Evolutionary conservation across 2,113 vertebrate genomes (phyloP).

Genomic region (Okapia johnstoni): DNA sequence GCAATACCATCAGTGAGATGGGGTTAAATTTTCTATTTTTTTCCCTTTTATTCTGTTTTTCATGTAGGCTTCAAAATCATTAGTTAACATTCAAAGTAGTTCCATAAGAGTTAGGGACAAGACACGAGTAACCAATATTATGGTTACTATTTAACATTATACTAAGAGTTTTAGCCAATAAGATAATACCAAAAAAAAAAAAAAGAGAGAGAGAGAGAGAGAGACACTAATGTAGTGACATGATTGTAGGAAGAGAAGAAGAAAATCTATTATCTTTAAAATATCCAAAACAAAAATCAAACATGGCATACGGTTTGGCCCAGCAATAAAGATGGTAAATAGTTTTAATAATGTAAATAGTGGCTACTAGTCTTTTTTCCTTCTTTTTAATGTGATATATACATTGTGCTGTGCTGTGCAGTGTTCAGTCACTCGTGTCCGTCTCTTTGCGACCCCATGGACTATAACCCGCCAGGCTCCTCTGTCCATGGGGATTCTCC

Average conservation of each 20-base stretch:
- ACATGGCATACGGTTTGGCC: background rate
- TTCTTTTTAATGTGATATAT: background rate
- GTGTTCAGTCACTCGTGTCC: background rate
- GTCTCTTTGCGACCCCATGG: background rate
- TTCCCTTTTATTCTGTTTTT: background rate
- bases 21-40: background rate
- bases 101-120: background rate
- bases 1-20: background rate
- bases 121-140: background rate
- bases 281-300: background rate
- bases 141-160: background rate
- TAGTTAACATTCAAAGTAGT: background rate
- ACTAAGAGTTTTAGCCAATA: background rate
- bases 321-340: background rate
- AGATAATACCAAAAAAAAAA: background rate
- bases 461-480: background rate
- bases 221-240: background rate
- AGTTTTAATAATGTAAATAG: background rate
- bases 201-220: accelerated
- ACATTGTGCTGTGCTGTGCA: background rate
- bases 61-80: background rate
- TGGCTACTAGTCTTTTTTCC: background rate
- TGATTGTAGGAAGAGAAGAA: background rate
- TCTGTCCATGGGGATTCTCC: background rate
- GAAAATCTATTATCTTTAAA: background rate